Conservation (phyloP, 2,113 vertebrate genomes). For the Cryptotis parvus region DNA sequence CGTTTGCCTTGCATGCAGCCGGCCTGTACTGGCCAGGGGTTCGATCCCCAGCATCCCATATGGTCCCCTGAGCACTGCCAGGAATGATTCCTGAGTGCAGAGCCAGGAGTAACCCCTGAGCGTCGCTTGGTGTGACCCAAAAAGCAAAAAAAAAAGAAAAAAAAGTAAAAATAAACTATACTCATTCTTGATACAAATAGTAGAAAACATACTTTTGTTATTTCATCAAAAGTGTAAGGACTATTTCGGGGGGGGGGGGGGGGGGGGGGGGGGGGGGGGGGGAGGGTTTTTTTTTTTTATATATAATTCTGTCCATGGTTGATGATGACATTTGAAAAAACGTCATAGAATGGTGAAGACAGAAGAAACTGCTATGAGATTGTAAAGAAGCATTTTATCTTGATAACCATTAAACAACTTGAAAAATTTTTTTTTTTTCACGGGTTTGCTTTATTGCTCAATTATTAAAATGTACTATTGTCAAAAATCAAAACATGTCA, state of each 20-base stretch:
- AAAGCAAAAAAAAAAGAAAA: too few species aligned
- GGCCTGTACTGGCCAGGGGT: too few species aligned
- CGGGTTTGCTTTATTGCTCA: background rate
- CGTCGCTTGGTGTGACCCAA: too few species aligned
- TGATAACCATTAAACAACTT: conserved; percentile 55
- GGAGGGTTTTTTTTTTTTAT: too few species aligned
- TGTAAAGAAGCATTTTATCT: conserved; percentile 37
- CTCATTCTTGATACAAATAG: background rate
- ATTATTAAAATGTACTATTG: background rate
- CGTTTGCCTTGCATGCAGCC: too few species aligned
- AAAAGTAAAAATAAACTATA: background rate
- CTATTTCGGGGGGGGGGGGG: too few species aligned
- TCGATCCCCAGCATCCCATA: too few species aligned
- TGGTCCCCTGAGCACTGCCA: too few species aligned
- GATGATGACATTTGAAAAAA: background rate
- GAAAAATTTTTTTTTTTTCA: conserved; percentile 37
- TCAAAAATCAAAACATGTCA: background rate
- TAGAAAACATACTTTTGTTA: background rate
- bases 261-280: too few species aligned
- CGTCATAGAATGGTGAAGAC: background rate
- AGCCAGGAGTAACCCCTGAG: too few species aligned
- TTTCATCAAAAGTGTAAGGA: background rate
- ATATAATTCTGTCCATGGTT: background rate
- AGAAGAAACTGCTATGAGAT: background rate
- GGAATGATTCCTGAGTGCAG: too few species aligned